Evolutionary conservation across 2,113 vertebrate species (phyloP), one percentile per base, ranked within the genome.

Genomic region (Rallus limicola): DNA sequence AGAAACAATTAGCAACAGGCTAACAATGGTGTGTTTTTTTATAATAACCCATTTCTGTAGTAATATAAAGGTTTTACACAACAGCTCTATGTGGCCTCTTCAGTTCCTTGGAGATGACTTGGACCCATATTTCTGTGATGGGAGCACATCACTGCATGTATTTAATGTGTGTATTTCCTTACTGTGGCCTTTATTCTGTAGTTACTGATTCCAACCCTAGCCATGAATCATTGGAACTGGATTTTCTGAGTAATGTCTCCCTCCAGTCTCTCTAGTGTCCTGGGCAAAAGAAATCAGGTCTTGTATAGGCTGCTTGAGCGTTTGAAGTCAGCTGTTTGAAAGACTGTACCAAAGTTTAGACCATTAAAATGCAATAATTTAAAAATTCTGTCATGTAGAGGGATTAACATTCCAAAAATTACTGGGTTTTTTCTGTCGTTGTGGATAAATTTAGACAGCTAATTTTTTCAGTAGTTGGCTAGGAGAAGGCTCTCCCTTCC

Each of bases 241-340:
- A 52, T 92, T 97, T 95, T 97, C 93, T 94, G 82, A 93, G 70
- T 95, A 90, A 76, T 58, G 40, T 87, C 90, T 91, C 59, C 77
- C 62, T 81, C 62, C 34, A 50, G 64, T 91, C 85, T 79, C 77
- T 55, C 23, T 34, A 88, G 28, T 87, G 21, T 79, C 42, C 12
- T 70, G 64, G 79, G 93, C 60, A 86, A 25, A 60, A 70, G 87
- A 72, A 91, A 52, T 87, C 74, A n/a, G 70, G 77, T 87, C 65
- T 64, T 82, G 34, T 68, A 68, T 53, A 84, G 79, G 89, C 89
- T 89, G 50, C 64, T 33, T 25, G 62, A 92, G 80, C 28, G 9
- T 62, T 95, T 84, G 17, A 82, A 93, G 50, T 94, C 92, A 92
- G 92, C 88, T 91, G 74, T 92, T 97, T 71, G 56, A 90, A 93